Conservation (phyloP, 92 coral and sea anemone genomes). For the Pocillopora meandrina region DNA sequence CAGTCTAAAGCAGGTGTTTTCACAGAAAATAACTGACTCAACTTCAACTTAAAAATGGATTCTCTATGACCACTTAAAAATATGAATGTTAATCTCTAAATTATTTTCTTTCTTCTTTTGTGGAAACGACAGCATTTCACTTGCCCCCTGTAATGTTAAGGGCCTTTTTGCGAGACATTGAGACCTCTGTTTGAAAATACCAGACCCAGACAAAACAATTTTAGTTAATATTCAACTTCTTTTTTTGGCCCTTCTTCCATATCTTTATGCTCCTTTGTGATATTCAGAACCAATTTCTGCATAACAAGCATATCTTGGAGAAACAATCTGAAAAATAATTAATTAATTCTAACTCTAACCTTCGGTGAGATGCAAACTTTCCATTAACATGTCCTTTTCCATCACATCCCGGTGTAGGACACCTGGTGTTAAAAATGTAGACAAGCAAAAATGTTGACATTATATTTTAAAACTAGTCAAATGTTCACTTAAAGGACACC, state of each 20-base stretch:
- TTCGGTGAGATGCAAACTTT: slow-evolving; percentile 96
- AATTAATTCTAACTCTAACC: slow-evolving; percentile 48
- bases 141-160: no score
- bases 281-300: no score
- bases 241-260: not conserved
- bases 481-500: not conserved
- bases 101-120: no score
- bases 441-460: not conserved
- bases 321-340: not conserved
- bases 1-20: no score
- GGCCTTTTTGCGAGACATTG: no score
- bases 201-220: not conserved
- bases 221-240: not conserved
- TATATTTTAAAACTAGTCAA: not conserved
- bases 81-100: no score
- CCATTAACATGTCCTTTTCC: slow-evolving; percentile 98
- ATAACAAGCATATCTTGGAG: not conserved
- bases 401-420: slow-evolving; percentile 97
- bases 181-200: not conserved
- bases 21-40: no score
- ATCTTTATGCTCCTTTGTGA: no score
- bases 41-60: no score
- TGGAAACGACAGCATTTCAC: no score
- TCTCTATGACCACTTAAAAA: no score
- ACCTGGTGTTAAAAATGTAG: slow-evolving; percentile 48